A percentile compares a stretch with the other conserved stretches of the same genome.
Conservation (phyloP, 2,888 invertebrate genomes). For the Nephrotoma appendiculata region DNA sequence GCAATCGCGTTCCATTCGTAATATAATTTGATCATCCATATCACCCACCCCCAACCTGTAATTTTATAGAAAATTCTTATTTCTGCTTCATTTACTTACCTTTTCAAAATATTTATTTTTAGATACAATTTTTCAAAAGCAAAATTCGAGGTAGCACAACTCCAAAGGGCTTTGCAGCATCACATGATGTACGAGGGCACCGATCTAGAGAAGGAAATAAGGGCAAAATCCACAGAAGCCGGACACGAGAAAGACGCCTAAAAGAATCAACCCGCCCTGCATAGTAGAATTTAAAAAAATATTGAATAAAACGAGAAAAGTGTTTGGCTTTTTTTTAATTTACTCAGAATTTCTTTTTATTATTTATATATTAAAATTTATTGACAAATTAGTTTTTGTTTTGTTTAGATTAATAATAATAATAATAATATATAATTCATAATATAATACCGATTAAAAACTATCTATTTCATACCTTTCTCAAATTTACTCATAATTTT, state of each 20-base stretch:
- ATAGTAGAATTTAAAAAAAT: background rate
- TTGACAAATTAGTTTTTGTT: background rate
- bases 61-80: no score
- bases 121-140: conserved; percentile 52
- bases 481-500: background rate
- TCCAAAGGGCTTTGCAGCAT: conserved; percentile 45
- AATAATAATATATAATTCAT: background rate
- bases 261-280: no score
- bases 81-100: no score
- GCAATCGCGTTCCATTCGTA: no score
- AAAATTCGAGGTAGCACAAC: conserved; percentile 46
- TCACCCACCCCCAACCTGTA: no score
- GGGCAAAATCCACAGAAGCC: background rate
- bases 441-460: background rate
- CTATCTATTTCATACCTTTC: background rate
- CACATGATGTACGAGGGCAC: conserved; percentile 51
- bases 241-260: background rate
- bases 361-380: background rate
- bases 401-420: background rate
- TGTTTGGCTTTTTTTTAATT: background rate
- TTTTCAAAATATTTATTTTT: conserved; percentile 8
- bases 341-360: background rate
- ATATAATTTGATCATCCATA: no score
- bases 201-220: conserved; percentile 28
- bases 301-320: background rate